Conservation (phyloP, 2,113 vertebrate genomes). For the Percopsis transmontana region DNA sequence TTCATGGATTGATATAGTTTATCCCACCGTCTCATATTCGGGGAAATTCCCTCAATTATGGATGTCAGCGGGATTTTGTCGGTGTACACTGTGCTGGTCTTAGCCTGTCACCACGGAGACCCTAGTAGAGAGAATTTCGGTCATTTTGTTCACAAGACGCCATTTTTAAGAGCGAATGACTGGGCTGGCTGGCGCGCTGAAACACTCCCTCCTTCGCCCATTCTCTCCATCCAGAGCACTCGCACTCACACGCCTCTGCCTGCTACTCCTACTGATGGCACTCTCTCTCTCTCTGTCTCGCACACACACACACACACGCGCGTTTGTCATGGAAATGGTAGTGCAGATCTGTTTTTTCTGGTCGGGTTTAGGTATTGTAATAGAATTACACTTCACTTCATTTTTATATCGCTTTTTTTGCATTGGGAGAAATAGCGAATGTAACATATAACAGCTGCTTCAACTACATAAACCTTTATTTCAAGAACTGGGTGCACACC, state of each 20-base stretch:
- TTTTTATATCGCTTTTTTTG: background rate
- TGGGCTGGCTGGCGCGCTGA: slow-evolving; percentile 47
- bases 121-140: slow-evolving; percentile 38
- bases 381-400: background rate
- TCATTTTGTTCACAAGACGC: slow-evolving; percentile 73
- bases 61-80: no score
- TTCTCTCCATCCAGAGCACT: slow-evolving; percentile 7
- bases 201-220: slow-evolving; percentile 30
- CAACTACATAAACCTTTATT: no score
- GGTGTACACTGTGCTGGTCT: background rate
- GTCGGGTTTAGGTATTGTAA: slow-evolving; percentile 18
- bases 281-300: background rate
- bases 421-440: background rate
- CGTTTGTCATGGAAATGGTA: slow-evolving; percentile 28
- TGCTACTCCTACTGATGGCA: slow-evolving; percentile 11
- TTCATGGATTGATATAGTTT: no score
- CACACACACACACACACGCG: background rate
- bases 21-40: no score
- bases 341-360: slow-evolving; percentile 7
- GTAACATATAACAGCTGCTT: no score
- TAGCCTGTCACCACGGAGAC: background rate
- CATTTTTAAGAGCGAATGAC: slow-evolving; percentile 74
- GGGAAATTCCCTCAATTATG: no score
- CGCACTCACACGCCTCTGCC: slow-evolving; percentile 21
- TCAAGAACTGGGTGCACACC: no score